Evolutionary conservation across 2,113 vertebrate genomes (phyloP).

Genomic region (Brachirus orientalis): DNA sequence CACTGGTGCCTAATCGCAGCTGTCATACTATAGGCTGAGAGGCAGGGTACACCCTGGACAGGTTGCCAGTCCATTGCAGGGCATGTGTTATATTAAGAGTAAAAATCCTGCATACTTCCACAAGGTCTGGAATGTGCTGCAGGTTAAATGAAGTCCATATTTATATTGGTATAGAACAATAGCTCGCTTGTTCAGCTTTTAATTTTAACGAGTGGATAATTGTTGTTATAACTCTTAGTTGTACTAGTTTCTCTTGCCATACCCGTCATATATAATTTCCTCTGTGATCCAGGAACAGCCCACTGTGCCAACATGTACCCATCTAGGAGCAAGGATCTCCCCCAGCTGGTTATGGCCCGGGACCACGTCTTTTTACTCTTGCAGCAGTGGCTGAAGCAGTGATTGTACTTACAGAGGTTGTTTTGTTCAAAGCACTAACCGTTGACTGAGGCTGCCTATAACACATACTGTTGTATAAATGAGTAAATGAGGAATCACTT

Average conservation of each 20-base stretch:
- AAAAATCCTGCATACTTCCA: too few species aligned
- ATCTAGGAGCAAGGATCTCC: slow-evolving; percentile 64
- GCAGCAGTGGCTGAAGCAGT: slow-evolving; percentile 73
- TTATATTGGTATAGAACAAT: slow-evolving; percentile 14
- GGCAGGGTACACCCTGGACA: too few species aligned
- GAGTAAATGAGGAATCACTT: slow-evolving; percentile 32
- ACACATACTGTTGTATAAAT: slow-evolving; percentile 2
- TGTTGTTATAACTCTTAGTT: slow-evolving; percentile 21
- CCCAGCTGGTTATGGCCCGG: slow-evolving; percentile 68
- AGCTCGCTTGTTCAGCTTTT: slow-evolving; percentile 21
- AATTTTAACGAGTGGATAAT: slow-evolving; percentile 45
- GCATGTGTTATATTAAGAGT: too few species aligned
- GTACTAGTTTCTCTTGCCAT: slow-evolving; percentile 1
- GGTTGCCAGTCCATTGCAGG: too few species aligned
- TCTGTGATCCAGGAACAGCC: slow-evolving; percentile 72
- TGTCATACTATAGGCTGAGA: too few species aligned
- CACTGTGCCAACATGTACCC: slow-evolving; percentile 80
- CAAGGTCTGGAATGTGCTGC: background rate
- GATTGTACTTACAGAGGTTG: too few species aligned
- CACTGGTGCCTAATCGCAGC: too few species aligned
- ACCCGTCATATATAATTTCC: slow-evolving; percentile 3
- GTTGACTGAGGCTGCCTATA: too few species aligned
- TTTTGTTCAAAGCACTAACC: too few species aligned
- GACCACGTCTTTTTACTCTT: slow-evolving; percentile 71
- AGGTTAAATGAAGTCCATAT: background rate